These are phyloP conservation scores for Leucopsar rothschildi DNA, from an alignment of 2,113 vertebrate species.

Conservation along the genomic window DNA sequence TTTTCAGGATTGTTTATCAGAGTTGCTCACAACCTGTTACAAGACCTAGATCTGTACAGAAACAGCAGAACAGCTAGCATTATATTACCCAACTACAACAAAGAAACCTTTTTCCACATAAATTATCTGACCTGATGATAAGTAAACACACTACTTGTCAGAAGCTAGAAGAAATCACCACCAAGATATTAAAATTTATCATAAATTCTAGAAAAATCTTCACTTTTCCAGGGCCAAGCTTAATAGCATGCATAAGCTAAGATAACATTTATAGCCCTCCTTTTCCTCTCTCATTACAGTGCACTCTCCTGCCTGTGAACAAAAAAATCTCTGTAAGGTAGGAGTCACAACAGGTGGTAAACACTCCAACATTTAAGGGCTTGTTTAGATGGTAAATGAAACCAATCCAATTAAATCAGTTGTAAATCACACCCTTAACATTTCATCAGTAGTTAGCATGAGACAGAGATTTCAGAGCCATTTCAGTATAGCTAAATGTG, in stretches of 20 bases:
- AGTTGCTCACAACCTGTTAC: not conserved
- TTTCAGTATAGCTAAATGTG: slow-evolving; percentile 34
- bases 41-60: not conserved
- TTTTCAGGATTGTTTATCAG: not conserved
- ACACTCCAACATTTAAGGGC: slow-evolving; percentile 49
- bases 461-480: slow-evolving; percentile 25
- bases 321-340: slow-evolving; percentile 46
- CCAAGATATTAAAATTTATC: not conserved
- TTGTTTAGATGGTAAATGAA: slow-evolving; percentile 60
- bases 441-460: slow-evolving; percentile 27
- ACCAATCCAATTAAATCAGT: slow-evolving; percentile 55
- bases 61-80: not conserved
- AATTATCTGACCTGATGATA: not conserved
- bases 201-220: not conserved
- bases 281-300: not conserved
- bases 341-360: slow-evolving; percentile 60
- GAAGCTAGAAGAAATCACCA: not conserved
- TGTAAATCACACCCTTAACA: slow-evolving; percentile 55
- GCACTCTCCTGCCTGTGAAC: not conserved
- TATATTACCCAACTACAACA: not conserved
- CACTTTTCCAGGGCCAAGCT: not conserved
- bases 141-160: not conserved
- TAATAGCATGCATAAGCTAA: not conserved
- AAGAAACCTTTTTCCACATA: not conserved
- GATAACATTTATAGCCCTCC: not conserved